Conservation (phyloP, 2,113 vertebrate genomes). For the Cervus canadensis region DNA sequence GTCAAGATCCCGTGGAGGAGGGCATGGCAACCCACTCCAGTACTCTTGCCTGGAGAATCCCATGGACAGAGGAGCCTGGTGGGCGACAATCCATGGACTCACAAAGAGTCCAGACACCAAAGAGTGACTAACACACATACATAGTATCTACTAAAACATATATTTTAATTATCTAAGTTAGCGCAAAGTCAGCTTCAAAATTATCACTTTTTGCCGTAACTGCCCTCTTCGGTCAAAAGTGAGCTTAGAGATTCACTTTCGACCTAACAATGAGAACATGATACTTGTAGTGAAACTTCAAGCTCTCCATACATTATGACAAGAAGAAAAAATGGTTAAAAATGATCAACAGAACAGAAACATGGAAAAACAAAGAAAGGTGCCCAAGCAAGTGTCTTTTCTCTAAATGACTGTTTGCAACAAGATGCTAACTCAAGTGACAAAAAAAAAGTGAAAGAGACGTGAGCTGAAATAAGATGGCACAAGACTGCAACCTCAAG, state of each 20-base stretch:
- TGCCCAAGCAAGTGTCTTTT: not conserved
- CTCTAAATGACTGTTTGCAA: fast-evolving
- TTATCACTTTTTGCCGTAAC: not conserved
- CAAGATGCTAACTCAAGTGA: not conserved
- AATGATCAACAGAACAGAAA: not conserved
- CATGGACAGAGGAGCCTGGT: not conserved
- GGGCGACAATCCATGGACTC: not conserved
- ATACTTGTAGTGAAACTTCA: not conserved
- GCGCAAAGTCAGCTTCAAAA: not conserved
- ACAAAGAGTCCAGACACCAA: not conserved
- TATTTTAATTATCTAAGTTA: not conserved
- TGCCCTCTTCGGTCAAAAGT: not conserved
- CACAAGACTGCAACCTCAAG: not conserved
- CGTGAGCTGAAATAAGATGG: not conserved
- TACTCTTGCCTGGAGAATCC: not conserved
- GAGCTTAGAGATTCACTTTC: not conserved
- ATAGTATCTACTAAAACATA: not conserved
- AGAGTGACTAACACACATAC: not conserved
- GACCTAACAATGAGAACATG: not conserved
- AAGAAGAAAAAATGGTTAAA: not conserved
- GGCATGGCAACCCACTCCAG: fast-evolving
- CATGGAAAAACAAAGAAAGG: not conserved
- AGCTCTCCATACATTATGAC: fast-evolving
- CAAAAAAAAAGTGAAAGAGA: not conserved
- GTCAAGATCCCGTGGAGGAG: not conserved